Percentiles rank a stretch among this genome's conserved stretches.
Evolutionary conservation across 2,797 vertebrate genomes (phyloP).

Genomic region (Falco novaeseelandiae): DNA sequence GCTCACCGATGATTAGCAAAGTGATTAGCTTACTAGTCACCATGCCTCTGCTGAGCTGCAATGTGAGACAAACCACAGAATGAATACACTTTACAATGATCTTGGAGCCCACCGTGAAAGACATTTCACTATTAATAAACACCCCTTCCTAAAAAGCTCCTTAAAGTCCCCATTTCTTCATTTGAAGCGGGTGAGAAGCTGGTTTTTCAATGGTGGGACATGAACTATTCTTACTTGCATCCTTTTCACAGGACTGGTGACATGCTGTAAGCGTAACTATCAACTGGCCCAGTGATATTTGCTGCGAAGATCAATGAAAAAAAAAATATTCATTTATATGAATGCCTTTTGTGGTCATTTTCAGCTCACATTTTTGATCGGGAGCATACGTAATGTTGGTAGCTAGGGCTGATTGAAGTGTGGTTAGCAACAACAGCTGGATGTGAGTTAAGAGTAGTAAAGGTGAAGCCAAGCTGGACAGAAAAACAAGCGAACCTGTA

Average conservation of each 20-base stretch:
- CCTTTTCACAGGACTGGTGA: not conserved
- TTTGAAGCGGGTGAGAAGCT: not conserved
- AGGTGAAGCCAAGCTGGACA: not conserved
- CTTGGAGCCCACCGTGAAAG: not conserved
- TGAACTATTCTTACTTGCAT: not conserved
- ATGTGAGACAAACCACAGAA: not conserved
- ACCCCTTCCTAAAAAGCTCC: not conserved
- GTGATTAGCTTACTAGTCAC: not conserved
- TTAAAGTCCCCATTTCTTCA: not conserved
- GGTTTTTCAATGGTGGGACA: not conserved
- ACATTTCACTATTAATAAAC: not conserved
- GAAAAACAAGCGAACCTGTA: not conserved
- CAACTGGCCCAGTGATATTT: not conserved
- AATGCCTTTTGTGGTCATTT: not conserved
- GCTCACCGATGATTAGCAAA: not conserved
- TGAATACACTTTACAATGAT: not conserved
- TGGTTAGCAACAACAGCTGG: not conserved
- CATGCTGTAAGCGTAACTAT: not conserved
- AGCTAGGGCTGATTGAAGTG: not conserved
- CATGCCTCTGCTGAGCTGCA: not conserved
- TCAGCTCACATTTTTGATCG: not conserved
- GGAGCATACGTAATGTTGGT: not conserved
- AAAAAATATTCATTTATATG: not conserved
- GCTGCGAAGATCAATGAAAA: not conserved
- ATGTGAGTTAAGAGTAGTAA: not conserved